A percentile compares a stretch with the other conserved stretches of the same genome.
Conservation (phyloP, 2,113 vertebrate species). For the Eptatretus burgeri region DNA sequence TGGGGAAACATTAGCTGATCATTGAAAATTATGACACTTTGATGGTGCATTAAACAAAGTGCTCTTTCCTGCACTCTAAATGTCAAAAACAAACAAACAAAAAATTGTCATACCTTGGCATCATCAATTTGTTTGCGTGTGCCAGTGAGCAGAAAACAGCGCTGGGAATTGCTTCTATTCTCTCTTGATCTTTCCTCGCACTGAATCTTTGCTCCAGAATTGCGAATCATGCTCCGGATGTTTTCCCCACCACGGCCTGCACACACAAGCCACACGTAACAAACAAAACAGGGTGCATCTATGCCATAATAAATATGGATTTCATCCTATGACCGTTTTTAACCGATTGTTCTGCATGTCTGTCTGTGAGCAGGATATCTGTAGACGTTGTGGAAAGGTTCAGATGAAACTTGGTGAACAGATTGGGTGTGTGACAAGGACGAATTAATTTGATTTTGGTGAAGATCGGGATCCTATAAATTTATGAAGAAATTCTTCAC, state of each 20-base stretch:
- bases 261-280: background rate
- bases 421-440: background rate
- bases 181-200: constrained; percentile 20
- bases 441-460: background rate
- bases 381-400: background rate
- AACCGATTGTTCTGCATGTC: background rate
- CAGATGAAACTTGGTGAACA: background rate
- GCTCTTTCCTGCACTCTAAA: background rate
- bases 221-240: constrained; percentile 31
- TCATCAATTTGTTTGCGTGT: constrained; percentile 27
- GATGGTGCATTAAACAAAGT: background rate
- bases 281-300: background rate
- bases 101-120: constrained; percentile 28
- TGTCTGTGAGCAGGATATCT: background rate
- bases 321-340: background rate
- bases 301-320: background rate
- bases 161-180: constrained; percentile 11
- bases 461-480: too few relatives aligned
- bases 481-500: too few relatives aligned
- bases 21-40: background rate
- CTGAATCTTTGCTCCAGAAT: constrained; percentile 31
- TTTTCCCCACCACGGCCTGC: constrained; percentile 48
- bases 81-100: background rate
- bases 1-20: background rate
- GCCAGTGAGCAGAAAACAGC: constrained; percentile 29